Evolutionary conservation across 2,797 vertebrate species (phyloP).

Genomic region (Eleutherodactylus coqui): DNA sequence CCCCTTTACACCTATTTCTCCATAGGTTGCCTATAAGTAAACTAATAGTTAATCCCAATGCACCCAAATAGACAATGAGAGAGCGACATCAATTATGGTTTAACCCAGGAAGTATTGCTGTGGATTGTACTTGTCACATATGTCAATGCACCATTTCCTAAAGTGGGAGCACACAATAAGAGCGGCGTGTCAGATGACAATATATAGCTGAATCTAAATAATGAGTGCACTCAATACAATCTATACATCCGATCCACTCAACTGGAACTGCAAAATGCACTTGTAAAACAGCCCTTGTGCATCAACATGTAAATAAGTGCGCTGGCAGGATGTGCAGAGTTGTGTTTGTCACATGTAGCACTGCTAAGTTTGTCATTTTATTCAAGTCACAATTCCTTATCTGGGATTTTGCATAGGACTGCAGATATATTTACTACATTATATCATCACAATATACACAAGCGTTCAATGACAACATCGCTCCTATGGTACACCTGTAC

Average conservation of each 20-base stretch:
- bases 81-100: not conserved
- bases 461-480: not conserved
- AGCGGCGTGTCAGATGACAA: conserved; percentile 5
- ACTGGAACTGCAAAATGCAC: not conserved
- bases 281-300: not conserved
- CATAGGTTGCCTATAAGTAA: not conserved
- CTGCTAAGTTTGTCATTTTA: not conserved
- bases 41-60: not conserved
- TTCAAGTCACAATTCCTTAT: not conserved
- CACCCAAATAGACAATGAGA: not conserved
- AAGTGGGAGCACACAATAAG: not conserved
- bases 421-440: not conserved
- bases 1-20: no score
- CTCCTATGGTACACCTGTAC: no score
- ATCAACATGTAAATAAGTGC: not conserved
- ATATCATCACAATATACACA: not conserved
- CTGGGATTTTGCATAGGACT: not conserved
- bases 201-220: conserved; percentile 3
- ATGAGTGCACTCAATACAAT: not conserved
- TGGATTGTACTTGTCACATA: conserved; percentile 19
- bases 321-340: not conserved
- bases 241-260: not conserved
- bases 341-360: not conserved
- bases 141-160: conserved; percentile 29
- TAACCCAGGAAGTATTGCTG: not conserved